A percentile compares a stretch with the other conserved stretches of the same genome.
Evolutionary conservation across 2,797 vertebrate species (phyloP).

Genomic region (Ptychobarbus kaznakovi): DNA sequence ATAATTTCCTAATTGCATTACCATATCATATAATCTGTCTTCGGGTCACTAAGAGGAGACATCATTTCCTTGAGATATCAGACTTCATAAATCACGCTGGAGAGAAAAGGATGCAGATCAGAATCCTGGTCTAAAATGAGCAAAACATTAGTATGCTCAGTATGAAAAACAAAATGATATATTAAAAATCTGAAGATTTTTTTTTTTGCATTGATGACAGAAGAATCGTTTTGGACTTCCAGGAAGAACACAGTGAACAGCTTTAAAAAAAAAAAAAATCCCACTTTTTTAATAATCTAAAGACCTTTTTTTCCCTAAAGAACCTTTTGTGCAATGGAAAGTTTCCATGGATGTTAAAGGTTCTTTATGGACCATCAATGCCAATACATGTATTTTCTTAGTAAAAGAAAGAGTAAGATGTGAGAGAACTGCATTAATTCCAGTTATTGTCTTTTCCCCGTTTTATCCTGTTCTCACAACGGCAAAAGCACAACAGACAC

Average conservation of each 20-base stretch:
- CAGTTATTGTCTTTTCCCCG: not conserved
- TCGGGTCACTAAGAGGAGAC: conserved; percentile 25
- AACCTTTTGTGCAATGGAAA: not conserved
- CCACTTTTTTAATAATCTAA: not conserved
- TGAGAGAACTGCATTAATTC: too few relatives aligned
- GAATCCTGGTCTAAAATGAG: not conserved
- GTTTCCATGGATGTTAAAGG: not conserved
- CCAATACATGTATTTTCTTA: not conserved
- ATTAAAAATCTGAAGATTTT: too few relatives aligned
- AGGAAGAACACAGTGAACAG: not conserved
- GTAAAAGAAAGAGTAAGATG: not conserved
- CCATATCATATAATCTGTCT: conserved; percentile 30
- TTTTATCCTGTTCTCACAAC: not conserved
- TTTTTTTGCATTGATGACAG: not conserved
- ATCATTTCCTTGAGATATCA: conserved; percentile 41
- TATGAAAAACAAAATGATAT: not conserved
- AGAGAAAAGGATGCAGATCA: not conserved
- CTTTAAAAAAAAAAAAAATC: accelerated
- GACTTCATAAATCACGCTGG: conserved; percentile 1
- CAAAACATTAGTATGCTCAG: not conserved
- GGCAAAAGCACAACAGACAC: conserved; percentile 1
- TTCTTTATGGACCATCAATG: not conserved
- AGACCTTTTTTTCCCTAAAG: not conserved
- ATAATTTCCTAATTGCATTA: conserved; percentile 33
- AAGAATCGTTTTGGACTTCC: not conserved